Evolutionary conservation across 1,140 invertebrate genomes (phyloP).

Genomic region (Eupristina koningsbergeri): DNA sequence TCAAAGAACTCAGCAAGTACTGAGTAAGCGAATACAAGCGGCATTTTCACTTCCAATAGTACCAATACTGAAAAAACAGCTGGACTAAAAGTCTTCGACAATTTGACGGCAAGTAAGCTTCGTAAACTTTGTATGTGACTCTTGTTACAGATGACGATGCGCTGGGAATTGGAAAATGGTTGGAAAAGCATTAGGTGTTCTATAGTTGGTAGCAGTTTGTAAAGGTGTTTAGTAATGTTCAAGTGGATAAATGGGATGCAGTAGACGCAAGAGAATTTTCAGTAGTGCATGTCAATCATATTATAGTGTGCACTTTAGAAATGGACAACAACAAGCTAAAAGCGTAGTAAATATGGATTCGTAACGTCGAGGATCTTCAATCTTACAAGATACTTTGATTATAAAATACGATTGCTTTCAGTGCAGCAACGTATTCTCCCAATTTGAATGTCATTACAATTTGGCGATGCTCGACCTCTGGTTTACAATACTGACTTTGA

Average conservation of each 20-base stretch:
- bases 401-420: background rate
- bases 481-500: conserved; percentile 59
- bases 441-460: conserved; percentile 48
- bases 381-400: background rate
- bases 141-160: background rate
- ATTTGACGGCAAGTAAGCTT: no score
- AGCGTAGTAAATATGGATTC: conserved; percentile 45
- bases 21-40: background rate
- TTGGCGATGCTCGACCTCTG: conserved; percentile 45
- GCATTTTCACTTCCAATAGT: background rate
- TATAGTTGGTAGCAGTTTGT: background rate
- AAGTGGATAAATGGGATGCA: background rate
- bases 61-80: background rate
- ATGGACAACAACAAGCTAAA: conserved; percentile 47
- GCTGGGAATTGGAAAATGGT: background rate
- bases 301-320: conserved; percentile 6
- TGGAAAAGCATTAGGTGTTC: background rate
- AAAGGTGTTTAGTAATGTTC: conserved; percentile 39
- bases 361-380: conserved; percentile 9
- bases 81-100: background rate
- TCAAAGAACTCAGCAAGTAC: no score
- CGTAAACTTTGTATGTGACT: background rate
- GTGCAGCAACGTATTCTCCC: conserved; percentile 27
- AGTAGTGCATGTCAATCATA: background rate
- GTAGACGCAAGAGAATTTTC: background rate